Evolutionary conservation across 2,113 vertebrate genomes (phyloP), one percentile per base, ranked within the genome.

Genomic region (Stegostoma tigrinum): DNA sequence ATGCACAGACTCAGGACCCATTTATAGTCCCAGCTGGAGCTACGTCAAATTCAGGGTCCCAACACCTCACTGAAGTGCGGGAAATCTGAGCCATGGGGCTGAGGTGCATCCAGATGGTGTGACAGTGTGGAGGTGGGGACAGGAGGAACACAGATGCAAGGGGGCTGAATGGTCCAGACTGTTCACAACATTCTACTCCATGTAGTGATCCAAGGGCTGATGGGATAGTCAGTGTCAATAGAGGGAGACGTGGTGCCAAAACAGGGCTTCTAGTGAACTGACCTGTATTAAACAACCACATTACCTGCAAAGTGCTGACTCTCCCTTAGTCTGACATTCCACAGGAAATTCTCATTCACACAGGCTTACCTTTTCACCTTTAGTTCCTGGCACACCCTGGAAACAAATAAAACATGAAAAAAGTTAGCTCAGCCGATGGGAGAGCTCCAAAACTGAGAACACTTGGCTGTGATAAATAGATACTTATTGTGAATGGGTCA

Each of bases 301-400:
- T 21, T 61, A 93, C 4, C 89, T 6, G 15, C 89, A 66, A 30
- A 42, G n/a, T 42, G 17, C 38, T 23, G 80, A 5, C 17, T 21
- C 61, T 55, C 86, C 52, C 48, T 8, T 55, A 52, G 0, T 42
- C 19, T n/a, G 34, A 42, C 5, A 93, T 38, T 91, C 23, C 8
- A 64, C 61, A n/a, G 38, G 4, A n/a, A n/a, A 91, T 23, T 3
- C 34, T 66, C n/a, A 93, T 21, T 83, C 34, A 61, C 24, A 93
- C 96, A 97, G 96, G 97, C 98, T 98, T 97, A 99, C 99, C 98
- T 99, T 99, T 97, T 98, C 98, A 48, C 99, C 99, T 96, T 61
- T 98, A 96, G 97, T 96, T 19, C 99, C 99, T 66, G 97, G 98
- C 97, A 97, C 96, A 38, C 98, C 99, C 99, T 99, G 97, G 34